Evolutionary conservation across 1,140 invertebrate genomes (phyloP).

Genomic region (Zophobas morio): DNA sequence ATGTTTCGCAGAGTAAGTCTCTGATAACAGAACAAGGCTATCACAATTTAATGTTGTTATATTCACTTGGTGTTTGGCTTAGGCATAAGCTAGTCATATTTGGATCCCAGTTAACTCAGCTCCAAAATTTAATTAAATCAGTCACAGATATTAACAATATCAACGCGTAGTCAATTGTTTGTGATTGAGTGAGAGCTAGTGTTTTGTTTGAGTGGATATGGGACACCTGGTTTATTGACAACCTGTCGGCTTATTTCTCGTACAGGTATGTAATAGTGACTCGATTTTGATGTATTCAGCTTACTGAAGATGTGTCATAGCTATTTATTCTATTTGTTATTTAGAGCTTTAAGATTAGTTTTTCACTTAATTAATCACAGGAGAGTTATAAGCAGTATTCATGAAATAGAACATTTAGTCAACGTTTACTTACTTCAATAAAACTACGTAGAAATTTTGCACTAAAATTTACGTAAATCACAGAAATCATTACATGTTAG

Average conservation of each 20-base stretch:
- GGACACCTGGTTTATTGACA: constrained; percentile 18
- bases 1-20: constrained; percentile 50
- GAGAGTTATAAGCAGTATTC: too few relatives aligned
- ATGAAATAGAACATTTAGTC: too few relatives aligned
- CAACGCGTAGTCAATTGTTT: constrained; percentile 64
- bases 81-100: constrained; percentile 68
- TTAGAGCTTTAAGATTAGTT: too few relatives aligned
- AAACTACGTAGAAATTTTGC: too few relatives aligned
- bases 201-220: constrained; percentile 39
- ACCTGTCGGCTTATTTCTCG: neutral
- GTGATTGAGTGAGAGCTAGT: constrained; percentile 55
- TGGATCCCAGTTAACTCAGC: constrained; percentile 65
- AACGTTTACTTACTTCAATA: too few relatives aligned
- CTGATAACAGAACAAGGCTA: constrained; percentile 66
- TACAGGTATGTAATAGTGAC: constrained; percentile 21
- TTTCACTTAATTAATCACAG: too few relatives aligned
- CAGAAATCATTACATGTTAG: too few relatives aligned
- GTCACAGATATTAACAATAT: constrained; percentile 69
- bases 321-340: neutral
- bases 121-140: constrained; percentile 68
- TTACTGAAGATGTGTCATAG: neutral
- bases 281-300: neutral
- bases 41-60: constrained; percentile 69
- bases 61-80: constrained; percentile 68
- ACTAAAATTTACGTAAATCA: too few relatives aligned